Conservation (phyloP, 2,888 invertebrate species). For the Lithophane ornitopus region DNA sequence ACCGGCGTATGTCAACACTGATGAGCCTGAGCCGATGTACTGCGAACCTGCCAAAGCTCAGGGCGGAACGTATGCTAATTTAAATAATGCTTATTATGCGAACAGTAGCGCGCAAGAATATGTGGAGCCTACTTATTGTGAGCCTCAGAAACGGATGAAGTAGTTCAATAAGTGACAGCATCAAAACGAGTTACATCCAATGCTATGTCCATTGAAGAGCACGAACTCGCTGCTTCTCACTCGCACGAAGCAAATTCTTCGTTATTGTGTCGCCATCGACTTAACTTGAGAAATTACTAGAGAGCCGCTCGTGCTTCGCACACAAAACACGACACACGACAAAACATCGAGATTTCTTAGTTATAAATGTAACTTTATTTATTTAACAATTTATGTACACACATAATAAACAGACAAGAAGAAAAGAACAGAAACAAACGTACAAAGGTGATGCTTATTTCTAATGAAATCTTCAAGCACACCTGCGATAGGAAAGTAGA, state of each 20-base stretch:
- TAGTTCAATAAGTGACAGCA: not conserved
- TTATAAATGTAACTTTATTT: no score
- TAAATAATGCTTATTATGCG: constrained; percentile 31
- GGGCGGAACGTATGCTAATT: constrained; percentile 21
- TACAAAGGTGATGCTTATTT: no score
- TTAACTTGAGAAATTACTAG: no score
- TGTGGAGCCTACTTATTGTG: constrained; percentile 46
- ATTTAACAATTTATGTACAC: no score
- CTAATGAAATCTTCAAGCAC: no score
- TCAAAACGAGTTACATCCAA: not conserved
- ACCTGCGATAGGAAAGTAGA: no score
- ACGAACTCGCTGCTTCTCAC: not conserved
- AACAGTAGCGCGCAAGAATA: constrained; percentile 36
- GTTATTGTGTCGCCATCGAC: not conserved
- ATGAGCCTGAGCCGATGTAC: constrained; percentile 33
- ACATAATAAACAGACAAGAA: no score
- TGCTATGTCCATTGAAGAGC: not conserved
- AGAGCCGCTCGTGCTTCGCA: no score
- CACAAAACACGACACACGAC: no score
- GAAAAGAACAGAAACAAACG: no score
- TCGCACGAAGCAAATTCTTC: not conserved
- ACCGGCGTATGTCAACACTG: constrained; percentile 18
- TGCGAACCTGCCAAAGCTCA: constrained; percentile 30
- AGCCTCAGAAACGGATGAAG: constrained; percentile 22
- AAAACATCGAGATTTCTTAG: no score